Percentiles rank a stretch among this genome's conserved stretches.
These are phyloP conservation scores for Valencia hispanica DNA, from an alignment of 2,797 vertebrate genomes.

Conservation along the genomic window DNA sequence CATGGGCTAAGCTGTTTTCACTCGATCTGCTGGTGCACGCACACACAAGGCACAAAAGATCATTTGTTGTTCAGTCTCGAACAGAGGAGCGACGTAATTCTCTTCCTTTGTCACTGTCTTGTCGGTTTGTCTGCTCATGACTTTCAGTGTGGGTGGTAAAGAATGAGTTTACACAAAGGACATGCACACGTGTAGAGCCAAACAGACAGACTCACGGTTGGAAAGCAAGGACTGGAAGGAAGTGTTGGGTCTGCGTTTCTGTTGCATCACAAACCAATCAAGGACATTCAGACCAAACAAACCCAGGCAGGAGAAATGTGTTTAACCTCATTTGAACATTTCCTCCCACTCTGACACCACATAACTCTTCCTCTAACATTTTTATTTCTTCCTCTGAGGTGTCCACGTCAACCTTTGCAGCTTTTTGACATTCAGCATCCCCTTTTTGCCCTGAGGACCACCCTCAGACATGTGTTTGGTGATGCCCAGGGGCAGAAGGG, in stretches of 20 bases:
- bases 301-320: slow-evolving; percentile 31
- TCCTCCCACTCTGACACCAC: slow-evolving; percentile 55
- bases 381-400: slow-evolving; percentile 33
- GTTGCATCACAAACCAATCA: slow-evolving; percentile 39
- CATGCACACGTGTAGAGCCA: slow-evolving; percentile 17
- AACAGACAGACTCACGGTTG: slow-evolving; percentile 20
- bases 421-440: slow-evolving; percentile 51
- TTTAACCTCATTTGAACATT: slow-evolving; percentile 53
- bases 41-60: slow-evolving; percentile 47
- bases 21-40: slow-evolving; percentile 28
- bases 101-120: slow-evolving; percentile 41
- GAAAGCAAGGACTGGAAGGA: slow-evolving; percentile 19
- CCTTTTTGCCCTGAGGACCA: slow-evolving; percentile 44
- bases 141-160: slow-evolving; percentile 63
- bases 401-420: slow-evolving; percentile 31
- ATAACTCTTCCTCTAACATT: slow-evolving; percentile 32
- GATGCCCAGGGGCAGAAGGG: slow-evolving; percentile 31
- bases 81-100: slow-evolving; percentile 37
- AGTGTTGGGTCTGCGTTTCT: slow-evolving; percentile 14
- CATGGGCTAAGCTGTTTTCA: slow-evolving; percentile 47
- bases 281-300: slow-evolving; percentile 29
- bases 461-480: slow-evolving; percentile 34
- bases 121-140: slow-evolving; percentile 67
- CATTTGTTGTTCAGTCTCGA: slow-evolving; percentile 44
- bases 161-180: slow-evolving; percentile 66